Conservation (phyloP, 2,888 invertebrate species). For the Orthosia gracilis region DNA sequence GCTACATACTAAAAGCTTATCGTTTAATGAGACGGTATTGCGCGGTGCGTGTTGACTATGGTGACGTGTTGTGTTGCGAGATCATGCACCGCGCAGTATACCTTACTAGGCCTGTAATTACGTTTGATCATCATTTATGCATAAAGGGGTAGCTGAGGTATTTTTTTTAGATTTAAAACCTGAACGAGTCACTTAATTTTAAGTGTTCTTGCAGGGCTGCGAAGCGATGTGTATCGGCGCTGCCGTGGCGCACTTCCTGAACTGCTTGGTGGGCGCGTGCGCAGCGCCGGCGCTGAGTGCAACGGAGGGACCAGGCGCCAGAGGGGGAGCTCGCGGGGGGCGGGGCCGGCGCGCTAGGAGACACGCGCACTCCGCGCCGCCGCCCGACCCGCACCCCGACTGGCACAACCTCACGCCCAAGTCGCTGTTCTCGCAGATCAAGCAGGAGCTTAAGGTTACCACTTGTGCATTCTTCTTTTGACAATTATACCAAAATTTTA, state of each 20-base stretch:
- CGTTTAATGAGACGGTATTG: too few relatives aligned
- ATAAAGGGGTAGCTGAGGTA: too few relatives aligned
- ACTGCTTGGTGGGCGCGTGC: constrained; percentile 96
- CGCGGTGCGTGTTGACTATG: too few relatives aligned
- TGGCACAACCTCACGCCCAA: constrained; percentile 97
- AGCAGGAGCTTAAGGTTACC: constrained; percentile 93
- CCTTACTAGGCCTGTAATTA: too few relatives aligned
- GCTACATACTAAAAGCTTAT: too few relatives aligned
- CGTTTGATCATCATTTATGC: too few relatives aligned
- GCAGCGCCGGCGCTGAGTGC: constrained; percentile 91
- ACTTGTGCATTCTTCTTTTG: not conserved
- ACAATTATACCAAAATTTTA: not conserved
- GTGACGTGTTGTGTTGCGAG: too few relatives aligned
- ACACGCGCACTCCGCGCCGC: constrained; percentile 69
- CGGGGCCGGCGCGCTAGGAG: constrained; percentile 82
- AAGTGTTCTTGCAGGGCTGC: constrained; percentile 90
- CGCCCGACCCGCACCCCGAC: constrained; percentile 85
- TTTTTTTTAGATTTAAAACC: too few relatives aligned
- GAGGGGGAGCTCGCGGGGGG: constrained; percentile 70
- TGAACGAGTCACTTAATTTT: too few relatives aligned
- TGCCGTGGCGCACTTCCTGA: constrained; percentile 98
- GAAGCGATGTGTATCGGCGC: constrained; percentile 97
- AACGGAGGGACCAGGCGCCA: constrained; percentile 80
- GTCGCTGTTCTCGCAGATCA: constrained; percentile 97
- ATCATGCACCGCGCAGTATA: too few relatives aligned